A percentile compares a stretch with the other conserved stretches of the same genome.
Conservation (phyloP, 1,140 invertebrate genomes). For the Globodera ellingtonae region DNA sequence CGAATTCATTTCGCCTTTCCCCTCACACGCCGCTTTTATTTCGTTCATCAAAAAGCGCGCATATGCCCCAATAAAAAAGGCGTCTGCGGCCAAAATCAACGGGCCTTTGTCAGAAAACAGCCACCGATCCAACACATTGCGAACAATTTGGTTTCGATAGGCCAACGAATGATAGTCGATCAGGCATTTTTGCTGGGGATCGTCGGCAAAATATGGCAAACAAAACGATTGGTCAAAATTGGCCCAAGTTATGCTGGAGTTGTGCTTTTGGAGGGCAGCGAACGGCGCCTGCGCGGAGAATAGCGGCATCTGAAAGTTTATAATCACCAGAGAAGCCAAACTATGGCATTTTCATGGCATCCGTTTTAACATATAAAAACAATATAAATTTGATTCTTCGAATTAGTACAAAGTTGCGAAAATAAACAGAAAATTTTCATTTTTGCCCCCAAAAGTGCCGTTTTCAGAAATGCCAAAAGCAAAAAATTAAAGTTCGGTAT, state of each 20-base stretch:
- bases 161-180: not conserved
- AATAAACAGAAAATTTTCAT: no score
- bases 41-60: not conserved
- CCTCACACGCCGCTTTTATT: not conserved
- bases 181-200: not conserved
- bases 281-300: no score
- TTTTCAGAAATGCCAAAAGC: no score
- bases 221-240: not conserved
- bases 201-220: not conserved
- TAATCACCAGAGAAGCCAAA: no score
- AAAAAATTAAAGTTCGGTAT: no score
- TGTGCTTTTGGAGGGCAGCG: not conserved
- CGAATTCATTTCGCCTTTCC: not conserved
- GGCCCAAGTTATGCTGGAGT: not conserved
- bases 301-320: no score
- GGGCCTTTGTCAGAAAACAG: not conserved
- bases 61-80: not conserved
- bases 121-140: not conserved
- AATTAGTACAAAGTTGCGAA: no score
- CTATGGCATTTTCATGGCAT: no score
- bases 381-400: no score
- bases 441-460: no score
- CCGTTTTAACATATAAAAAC: no score
- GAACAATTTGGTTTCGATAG: not conserved
- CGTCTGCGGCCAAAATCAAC: not conserved